phyloP scores from a whole-genome alignment of 2,797 vertebrate genomes.

The Girardinus metallicus region DNA sequence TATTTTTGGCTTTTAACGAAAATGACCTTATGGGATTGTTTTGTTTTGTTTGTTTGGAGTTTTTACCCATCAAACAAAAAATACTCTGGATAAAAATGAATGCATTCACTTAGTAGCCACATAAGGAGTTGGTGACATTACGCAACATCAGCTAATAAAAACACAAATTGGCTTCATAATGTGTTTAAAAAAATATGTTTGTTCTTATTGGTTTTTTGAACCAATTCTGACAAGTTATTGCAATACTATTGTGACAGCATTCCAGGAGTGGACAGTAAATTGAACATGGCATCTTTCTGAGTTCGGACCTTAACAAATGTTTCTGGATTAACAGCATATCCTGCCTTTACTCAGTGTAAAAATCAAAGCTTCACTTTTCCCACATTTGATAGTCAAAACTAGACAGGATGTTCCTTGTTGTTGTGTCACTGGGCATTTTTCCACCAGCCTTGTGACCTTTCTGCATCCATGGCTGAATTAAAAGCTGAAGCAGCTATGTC shows the following conservation, averaged over 20 bases:
- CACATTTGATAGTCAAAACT: not conserved
- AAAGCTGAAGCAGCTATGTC: not conserved
- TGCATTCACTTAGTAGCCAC: not conserved
- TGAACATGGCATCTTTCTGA: not conserved
- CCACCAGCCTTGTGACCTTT: constrained; percentile 10
- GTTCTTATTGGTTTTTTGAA: not conserved
- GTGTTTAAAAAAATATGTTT: not conserved
- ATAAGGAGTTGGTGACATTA: not conserved
- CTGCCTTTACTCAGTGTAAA: not conserved
- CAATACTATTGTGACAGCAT: too few species aligned
- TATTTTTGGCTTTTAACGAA: not conserved
- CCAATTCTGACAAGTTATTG: not conserved
- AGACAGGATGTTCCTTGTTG: constrained; percentile 6
- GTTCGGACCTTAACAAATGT: not conserved
- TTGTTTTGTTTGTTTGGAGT: not conserved
- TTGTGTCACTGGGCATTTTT: constrained; percentile 14
- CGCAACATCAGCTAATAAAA: not conserved
- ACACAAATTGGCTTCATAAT: not conserved
- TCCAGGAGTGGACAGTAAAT: not conserved
- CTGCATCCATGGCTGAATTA: constrained; percentile 23
- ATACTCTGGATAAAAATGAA: not conserved
- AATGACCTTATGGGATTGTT: not conserved
- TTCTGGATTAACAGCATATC: not conserved
- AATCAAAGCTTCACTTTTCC: not conserved
- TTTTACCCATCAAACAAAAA: not conserved